Percentiles rank a stretch among this genome's conserved stretches.
These are phyloP conservation scores for Naja naja DNA, from an alignment of 2,113 vertebrate species.

Conservation along the genomic window DNA sequence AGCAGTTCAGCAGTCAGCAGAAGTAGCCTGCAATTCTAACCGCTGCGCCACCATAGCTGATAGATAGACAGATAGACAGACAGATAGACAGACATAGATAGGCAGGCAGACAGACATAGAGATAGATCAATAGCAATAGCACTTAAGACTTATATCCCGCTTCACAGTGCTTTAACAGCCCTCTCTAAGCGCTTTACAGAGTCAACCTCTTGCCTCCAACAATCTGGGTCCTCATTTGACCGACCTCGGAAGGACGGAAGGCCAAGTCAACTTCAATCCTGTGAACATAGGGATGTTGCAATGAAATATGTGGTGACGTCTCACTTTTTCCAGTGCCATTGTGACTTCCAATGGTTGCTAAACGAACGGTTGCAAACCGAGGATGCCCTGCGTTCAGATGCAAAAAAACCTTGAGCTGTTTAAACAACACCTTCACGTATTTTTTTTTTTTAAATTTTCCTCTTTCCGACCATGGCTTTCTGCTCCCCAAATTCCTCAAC, in stretches of 20 bases:
- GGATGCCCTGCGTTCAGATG: not conserved
- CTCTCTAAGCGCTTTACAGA: too few species aligned
- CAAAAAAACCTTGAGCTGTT: not conserved
- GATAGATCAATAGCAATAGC: too few species aligned
- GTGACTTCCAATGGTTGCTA: not conserved
- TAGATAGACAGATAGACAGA: too few species aligned
- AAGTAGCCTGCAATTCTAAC: too few species aligned
- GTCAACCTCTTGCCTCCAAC: not conserved
- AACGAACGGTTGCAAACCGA: not conserved
- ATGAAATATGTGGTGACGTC: too few species aligned
- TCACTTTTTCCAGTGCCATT: not conserved
- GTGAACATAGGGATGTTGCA: not conserved
- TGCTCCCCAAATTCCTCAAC: slow-evolving; percentile 15
- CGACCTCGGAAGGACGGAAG: not conserved
- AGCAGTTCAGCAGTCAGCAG: too few species aligned
- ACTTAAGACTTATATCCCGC: too few species aligned
- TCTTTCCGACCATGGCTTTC: slow-evolving; percentile 37
- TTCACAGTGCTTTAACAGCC: too few species aligned
- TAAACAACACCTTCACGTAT: too few species aligned
- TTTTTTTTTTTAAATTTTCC: slow-evolving; percentile 19
- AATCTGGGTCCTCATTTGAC: not conserved
- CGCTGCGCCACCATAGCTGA: too few species aligned
- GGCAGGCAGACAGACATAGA: too few species aligned
- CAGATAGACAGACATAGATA: too few species aligned
- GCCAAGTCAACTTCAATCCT: not conserved